Evolutionary conservation across 2,888 invertebrate species (phyloP), one percentile per base, ranked within the genome.

Genomic region (Loripinus fragilis): DNA sequence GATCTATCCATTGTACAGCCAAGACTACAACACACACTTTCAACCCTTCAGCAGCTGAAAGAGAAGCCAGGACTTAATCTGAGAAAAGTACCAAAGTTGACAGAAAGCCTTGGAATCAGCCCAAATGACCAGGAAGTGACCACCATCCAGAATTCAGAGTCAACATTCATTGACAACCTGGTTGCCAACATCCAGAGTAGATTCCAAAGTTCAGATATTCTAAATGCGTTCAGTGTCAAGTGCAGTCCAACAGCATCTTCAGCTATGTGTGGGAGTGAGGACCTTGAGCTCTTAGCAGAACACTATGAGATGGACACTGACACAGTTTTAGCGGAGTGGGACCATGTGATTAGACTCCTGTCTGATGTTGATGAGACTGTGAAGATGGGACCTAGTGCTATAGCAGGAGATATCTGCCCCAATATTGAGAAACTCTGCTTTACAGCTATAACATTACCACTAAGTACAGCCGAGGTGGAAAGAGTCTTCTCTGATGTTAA

Each of bases 191-290:
- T 77, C 12, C 38, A 60, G 20, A 17, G 20, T 25, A 12, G 71
- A 5, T 67, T 76, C 2, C 38, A 35, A 17, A 20, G 30, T 0
- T 42, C 67, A 30, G 76, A 66, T 30, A 25, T 76, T 0, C 52
- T 76, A 17, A 66, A 70, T 33, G 41, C 38, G 23, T 48, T 76
- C 41, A 30, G 41, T 30, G 28, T 72, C 0, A 72, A 72, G 30
- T 48, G 48, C 17, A 68, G 55, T n/a, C 30, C 68, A 42, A 33
- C 41, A 5, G 68, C 60, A 17, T 28, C 38, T 1, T 45, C 68
- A 28, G 28, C 72, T 23, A 68, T 77, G 25, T 60, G 60, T 38
- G 72, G 72, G 0, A 68, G 68, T 60, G 77, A 77, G 45, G 77
- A 77, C n/a, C 67, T 72, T 7, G 45, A 42, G 23, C 17, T 3